Evolutionary conservation across 2,113 vertebrate species (phyloP), one percentile per base, ranked within the genome.

Genomic region (Cercopithecus mona): DNA sequence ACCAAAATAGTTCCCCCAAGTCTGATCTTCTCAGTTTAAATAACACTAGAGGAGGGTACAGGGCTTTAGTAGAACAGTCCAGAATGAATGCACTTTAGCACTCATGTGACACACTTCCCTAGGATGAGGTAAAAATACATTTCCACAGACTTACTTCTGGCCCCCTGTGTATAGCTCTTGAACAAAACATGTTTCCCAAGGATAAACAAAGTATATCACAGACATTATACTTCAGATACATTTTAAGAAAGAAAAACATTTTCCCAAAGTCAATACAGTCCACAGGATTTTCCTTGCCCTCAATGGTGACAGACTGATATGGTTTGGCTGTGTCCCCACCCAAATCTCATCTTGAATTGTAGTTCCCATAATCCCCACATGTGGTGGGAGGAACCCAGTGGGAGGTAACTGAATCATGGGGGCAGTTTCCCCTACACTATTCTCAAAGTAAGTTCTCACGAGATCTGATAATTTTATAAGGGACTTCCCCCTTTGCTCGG

Each of bases 221-320:
- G 84, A 81, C 55, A 75, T 81, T 68, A 13, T 45, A 66, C 57
- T 85, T 88, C 82, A 70, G 48, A 80, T 40, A 55, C 3, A 79
- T 61, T 96, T 90, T 82, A 55, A 64, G 57, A 66, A 92, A 83
- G 84, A 94, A 90, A 94, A 88, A 12, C 35, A 79, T 64, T 55
- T 92, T 87, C 75, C 48, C 82, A 61, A 79, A 75, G 68, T 87
- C 76, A 84, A 66, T 43, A 50, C 11, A 79, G 72, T 59, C 38
- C 38, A 68, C 13, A 23, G 30, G 68, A 59, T 66, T 35, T 64
- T 86, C 59, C 40, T 16, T 87, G 52, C 11, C 91, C n/a, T 90
- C n/a, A 12, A 0, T 27, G 81, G 59, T 82, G 38, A 55, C 35
- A 43, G 50, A 64, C 61, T 32, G 27, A 64, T 64, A 64, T 13